phyloP scores from a whole-genome alignment of 2,797 vertebrate genomes.

The Arvicola amphibius region DNA sequence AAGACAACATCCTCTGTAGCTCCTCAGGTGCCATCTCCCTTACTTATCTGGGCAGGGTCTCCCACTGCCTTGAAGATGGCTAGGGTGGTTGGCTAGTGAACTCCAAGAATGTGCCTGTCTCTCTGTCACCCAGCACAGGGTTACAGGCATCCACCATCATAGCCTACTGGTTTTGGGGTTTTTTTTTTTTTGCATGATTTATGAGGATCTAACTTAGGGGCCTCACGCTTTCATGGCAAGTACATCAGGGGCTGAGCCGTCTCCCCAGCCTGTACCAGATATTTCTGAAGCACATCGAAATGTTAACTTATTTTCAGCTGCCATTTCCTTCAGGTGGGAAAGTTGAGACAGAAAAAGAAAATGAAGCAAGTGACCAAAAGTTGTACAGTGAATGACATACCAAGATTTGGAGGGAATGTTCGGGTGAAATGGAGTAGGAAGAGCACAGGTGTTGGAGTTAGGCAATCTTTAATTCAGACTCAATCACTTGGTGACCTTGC shows the following conservation, averaged over 20 bases:
- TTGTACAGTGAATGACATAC: not conserved
- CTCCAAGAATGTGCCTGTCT: not conserved
- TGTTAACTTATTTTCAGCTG: not conserved
- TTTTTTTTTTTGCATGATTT: not conserved
- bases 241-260: not conserved
- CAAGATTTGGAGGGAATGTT: not conserved
- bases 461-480: slow-evolving; percentile 5
- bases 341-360: not conserved
- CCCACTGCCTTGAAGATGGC: not conserved
- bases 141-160: not conserved
- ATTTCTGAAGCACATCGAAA: not conserved
- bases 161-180: no score
- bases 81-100: no score
- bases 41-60: not conserved
- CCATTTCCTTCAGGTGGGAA: not conserved
- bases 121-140: not conserved
- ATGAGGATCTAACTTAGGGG: not conserved
- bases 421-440: not conserved
- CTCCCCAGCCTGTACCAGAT: not conserved
- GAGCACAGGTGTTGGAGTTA: not conserved
- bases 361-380: not conserved
- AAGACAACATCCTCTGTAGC: not conserved
- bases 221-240: not conserved
- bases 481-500: not conserved
- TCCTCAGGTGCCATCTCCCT: not conserved